Conservation (phyloP, 2,888 invertebrate species). For the Drosophila sordidula region DNA sequence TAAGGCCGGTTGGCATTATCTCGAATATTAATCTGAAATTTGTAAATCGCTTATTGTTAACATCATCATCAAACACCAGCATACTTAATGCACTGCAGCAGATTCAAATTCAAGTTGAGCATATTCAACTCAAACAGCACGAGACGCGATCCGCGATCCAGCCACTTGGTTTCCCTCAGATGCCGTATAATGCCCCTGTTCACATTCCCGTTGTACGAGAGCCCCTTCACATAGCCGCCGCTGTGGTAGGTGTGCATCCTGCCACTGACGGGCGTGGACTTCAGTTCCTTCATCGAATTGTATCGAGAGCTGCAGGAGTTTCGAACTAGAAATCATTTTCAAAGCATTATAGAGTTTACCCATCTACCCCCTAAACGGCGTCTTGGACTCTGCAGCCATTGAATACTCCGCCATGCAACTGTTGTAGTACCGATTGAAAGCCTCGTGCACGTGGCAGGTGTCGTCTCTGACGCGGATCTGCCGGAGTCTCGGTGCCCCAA, state of each 20-base stretch:
- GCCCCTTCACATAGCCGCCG: slow-evolving; percentile 87
- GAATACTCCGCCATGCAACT: slow-evolving; percentile 87
- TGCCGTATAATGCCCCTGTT: slow-evolving; percentile 85
- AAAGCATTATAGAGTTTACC: too few relatives aligned
- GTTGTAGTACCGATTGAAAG: slow-evolving; percentile 87
- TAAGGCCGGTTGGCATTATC: slow-evolving; percentile 89
- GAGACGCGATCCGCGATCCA: slow-evolving; percentile 88
- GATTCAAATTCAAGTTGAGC: slow-evolving; percentile 90
- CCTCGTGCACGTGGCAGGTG: slow-evolving; percentile 87
- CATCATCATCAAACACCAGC: background rate
- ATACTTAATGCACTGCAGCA: slow-evolving; percentile 88
- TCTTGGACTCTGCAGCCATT: slow-evolving; percentile 82
- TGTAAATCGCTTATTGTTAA: background rate
- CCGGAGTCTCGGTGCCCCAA: slow-evolving; percentile 87
- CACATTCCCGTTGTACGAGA: slow-evolving; percentile 84
- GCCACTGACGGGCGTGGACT: slow-evolving; percentile 85
- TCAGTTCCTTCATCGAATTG: slow-evolving; percentile 79
- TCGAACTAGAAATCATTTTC: too few relatives aligned
- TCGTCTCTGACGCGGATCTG: slow-evolving; percentile 87
- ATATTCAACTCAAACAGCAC: slow-evolving; percentile 90
- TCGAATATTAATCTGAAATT: slow-evolving; percentile 87
- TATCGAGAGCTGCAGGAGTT: slow-evolving; percentile 28
- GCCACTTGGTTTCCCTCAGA: slow-evolving; percentile 87
- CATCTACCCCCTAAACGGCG: slow-evolving; percentile 36
- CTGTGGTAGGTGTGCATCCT: slow-evolving; percentile 86